Evolutionary conservation across 1,140 invertebrate genomes (phyloP), one percentile per base, ranked within the genome.

Genomic region (Meteorus sp.): DNA sequence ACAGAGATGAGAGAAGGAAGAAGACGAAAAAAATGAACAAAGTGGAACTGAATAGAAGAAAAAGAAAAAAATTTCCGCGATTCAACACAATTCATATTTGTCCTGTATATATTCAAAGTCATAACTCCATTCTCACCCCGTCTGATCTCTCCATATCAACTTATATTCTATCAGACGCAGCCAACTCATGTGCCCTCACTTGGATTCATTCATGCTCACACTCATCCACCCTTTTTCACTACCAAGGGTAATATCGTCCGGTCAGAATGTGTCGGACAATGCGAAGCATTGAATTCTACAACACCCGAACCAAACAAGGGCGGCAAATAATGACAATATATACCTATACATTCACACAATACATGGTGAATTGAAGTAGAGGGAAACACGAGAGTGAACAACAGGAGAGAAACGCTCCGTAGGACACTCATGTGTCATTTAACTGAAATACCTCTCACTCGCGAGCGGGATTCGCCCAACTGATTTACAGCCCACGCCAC

Each of bases 371-470:
- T n/a, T n/a, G n/a, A n/a, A n/a, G n/a, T n/a, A n/a, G n/a, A n/a
- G n/a, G 29, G 35, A 55, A 37, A 47, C 9, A 27, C 23, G 44
- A 55, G 47, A 44, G 56, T 56, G 50, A 19, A 44, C 19, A 65
- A 44, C n/a, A n/a, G 56, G 54, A 61, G 45, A 61, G 50, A 60
- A 43, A 52, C 33, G 41, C 64, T 63, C 57, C 41, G 59, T 47
- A 29, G 65, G 67, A 69, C 59, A 65, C 67, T 73, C 74, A 64
- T 74, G 73, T 77, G 71, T 77, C 75, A 76, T 77, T 78, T 78
- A 76, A 75, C 72, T 67, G 73, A 74, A 78, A 78, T 77, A 75
- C 75, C 75, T 72, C 71, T 70, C n/a, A n/a, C n/a, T n/a, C n/a
- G n/a, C n/a, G n/a, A n/a, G n/a, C n/a, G n/a, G n/a, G 70, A 76